Evolutionary conservation across 1,140 invertebrate genomes (phyloP), one percentile per base, ranked within the genome.

Genomic region (Aleiodes sp.): DNA sequence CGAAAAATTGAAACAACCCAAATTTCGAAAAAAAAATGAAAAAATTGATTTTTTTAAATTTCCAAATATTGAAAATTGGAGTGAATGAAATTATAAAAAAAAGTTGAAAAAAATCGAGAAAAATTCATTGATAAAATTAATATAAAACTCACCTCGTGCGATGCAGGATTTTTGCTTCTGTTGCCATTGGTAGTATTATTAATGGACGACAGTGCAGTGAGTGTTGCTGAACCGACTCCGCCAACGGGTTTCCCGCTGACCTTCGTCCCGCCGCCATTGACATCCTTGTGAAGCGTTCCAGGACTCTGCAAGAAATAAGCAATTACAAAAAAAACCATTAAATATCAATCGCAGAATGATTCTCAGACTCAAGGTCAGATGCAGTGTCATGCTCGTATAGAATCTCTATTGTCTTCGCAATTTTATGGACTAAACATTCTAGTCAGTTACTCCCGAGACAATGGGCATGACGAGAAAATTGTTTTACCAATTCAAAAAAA

Each of bases 231-330:
- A 33, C 83, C 83, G 67, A 83, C 82, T 72, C 83, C 81, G 71
- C 81, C 80, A 75, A 85, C 77, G 65, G 82, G 81, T 76, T 86
- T 85, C 63, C 79, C 82, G 77, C 81, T 83, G 73, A 85, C 81
- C 82, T 86, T 86, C 69, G 84, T 85, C 73, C 83, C 84, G 72
- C 80, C 80, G 73, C 81, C 81, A 68, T 82, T 79, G 72, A 84
- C 84, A 86, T 86, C 84, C 79, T 86, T 86, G 80, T 86, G 84
- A 74, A 85, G 75, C 76, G 83, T 84, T 78, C 84, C 84, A 76
- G 84, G 84, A 85, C 84, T 85, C 84, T 86, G 80, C 67, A 80
- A 85, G 74, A 67, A 79, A 72, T 75, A 69, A 79, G 71, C 21
- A 52, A 73, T 71, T 52, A 60, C 31, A 39, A 46, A 29, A 52